These are phyloP conservation scores for Sialis lutaria DNA, from an alignment of 2,888 invertebrate species.

Conservation along the genomic window DNA sequence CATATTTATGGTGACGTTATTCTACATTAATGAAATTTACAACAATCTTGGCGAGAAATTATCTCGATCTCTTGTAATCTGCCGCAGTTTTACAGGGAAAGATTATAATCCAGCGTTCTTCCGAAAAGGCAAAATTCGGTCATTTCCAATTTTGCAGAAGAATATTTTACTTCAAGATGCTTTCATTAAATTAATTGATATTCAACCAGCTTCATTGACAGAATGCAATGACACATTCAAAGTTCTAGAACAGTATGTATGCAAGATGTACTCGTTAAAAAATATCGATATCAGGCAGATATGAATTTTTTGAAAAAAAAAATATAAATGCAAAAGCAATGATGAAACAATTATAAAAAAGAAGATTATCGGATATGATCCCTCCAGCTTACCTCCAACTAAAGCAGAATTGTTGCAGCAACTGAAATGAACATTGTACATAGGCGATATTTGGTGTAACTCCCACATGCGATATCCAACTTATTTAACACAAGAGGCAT, in stretches of 20 bases:
- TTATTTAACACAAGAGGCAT: slow-evolving; percentile 7
- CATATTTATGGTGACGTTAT: no score
- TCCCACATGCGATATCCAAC: not conserved
- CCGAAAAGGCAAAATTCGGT: slow-evolving; percentile 10
- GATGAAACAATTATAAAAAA: slow-evolving; percentile 11
- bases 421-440: slow-evolving; percentile 6
- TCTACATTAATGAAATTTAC: slow-evolving; percentile 9
- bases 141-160: slow-evolving; percentile 7
- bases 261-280: slow-evolving; percentile 10
- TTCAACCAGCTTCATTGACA: slow-evolving; percentile 3
- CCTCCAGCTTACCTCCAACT: slow-evolving; percentile 7
- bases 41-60: slow-evolving; percentile 10
- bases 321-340: slow-evolving; percentile 11
- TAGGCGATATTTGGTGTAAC: no score
- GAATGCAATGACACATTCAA: slow-evolving; percentile 8
- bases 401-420: slow-evolving; percentile 8
- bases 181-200: slow-evolving; percentile 7
- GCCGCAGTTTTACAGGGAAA: slow-evolving; percentile 11
- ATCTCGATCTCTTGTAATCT: slow-evolving; percentile 9
- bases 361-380: slow-evolving; percentile 9
- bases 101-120: slow-evolving; percentile 11
- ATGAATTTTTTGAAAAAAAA: slow-evolving; percentile 12
- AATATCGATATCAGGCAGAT: slow-evolving; percentile 12
- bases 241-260: slow-evolving; percentile 10
- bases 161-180: slow-evolving; percentile 9